phyloP scores from a whole-genome alignment of 1,140 invertebrate genomes.

The Drosophila gunungcola region DNA sequence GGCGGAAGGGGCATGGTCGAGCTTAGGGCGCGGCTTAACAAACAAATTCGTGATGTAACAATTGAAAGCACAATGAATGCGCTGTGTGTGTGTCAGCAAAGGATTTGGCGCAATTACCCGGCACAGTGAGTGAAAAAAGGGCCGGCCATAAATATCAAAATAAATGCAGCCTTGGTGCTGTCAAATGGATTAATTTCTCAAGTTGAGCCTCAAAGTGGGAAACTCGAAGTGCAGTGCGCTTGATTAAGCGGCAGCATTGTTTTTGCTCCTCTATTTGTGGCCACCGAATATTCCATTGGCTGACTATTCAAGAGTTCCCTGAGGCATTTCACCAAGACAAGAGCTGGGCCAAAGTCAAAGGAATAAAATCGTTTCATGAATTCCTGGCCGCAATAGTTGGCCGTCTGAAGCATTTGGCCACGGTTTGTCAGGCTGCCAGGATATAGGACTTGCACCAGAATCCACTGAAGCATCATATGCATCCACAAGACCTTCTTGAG shows the following conservation, averaged over 20 bases:
- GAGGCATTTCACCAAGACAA: slow-evolving; percentile 33
- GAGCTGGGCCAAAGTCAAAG: slow-evolving; percentile 3
- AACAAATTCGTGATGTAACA: slow-evolving; percentile 57
- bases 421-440: slow-evolving; percentile 28
- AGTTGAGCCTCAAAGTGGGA: slow-evolving; percentile 15
- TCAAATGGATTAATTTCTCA: slow-evolving; percentile 45
- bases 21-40: slow-evolving; percentile 50
- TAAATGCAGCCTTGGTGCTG: slow-evolving; percentile 46
- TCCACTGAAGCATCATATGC: slow-evolving; percentile 23
- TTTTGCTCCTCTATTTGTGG: slow-evolving; percentile 27
- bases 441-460: slow-evolving; percentile 16
- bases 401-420: slow-evolving; percentile 17
- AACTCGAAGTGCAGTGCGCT: slow-evolving; percentile 23
- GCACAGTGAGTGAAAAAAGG: slow-evolving; percentile 36
- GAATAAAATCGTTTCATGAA: slow-evolving; percentile 50
- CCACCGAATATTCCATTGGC: slow-evolving; percentile 5
- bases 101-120: slow-evolving; percentile 59
- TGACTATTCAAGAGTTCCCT: slow-evolving; percentile 12
- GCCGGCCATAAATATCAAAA: slow-evolving; percentile 52
- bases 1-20: not conserved
- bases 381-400: slow-evolving; percentile 25
- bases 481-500: slow-evolving; percentile 16
- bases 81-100: slow-evolving; percentile 49
- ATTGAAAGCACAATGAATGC: slow-evolving; percentile 38
- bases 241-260: slow-evolving; percentile 27